phyloP scores from a whole-genome alignment of 2,888 invertebrate genomes.

The Lycophotia porphyrea region DNA sequence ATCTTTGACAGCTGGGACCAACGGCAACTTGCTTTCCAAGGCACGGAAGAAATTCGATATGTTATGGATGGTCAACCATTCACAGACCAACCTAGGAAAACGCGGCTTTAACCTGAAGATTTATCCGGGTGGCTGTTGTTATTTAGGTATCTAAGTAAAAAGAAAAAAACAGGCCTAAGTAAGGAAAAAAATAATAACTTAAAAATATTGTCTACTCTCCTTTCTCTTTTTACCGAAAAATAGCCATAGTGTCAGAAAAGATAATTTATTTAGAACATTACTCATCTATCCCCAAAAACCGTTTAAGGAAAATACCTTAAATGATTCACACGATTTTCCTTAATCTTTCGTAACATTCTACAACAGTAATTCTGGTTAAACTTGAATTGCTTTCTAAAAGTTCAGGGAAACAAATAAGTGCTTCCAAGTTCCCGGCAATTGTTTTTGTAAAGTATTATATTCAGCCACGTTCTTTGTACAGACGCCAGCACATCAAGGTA shows the following conservation, averaged over 20 bases:
- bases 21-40: too few species aligned
- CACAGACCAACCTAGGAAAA: too few species aligned
- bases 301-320: conserved; percentile 46
- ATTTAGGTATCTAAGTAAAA: background rate
- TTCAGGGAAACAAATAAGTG: conserved; percentile 39
- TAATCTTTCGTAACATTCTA: conserved; percentile 40
- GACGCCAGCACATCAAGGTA: too few species aligned
- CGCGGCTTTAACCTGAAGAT: too few species aligned
- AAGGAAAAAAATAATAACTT: background rate
- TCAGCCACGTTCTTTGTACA: conserved; percentile 16
- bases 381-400: conserved; percentile 60
- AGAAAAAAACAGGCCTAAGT: background rate
- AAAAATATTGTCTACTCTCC: conserved; percentile 11
- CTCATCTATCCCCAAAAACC: conserved; percentile 36
- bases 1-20: too few species aligned
- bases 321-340: conserved; percentile 39
- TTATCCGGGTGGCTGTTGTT: too few species aligned
- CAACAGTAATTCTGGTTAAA: conserved; percentile 46
- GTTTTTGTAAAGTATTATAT: conserved; percentile 44
- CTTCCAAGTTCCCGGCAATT: conserved; percentile 34
- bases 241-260: conserved; percentile 18
- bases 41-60: too few species aligned
- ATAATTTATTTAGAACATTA: conserved; percentile 55
- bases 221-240: conserved; percentile 10
- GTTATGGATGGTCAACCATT: too few species aligned